Evolutionary conservation across 1,140 invertebrate species (phyloP).

Genomic region (Coptotermes formosanus): DNA sequence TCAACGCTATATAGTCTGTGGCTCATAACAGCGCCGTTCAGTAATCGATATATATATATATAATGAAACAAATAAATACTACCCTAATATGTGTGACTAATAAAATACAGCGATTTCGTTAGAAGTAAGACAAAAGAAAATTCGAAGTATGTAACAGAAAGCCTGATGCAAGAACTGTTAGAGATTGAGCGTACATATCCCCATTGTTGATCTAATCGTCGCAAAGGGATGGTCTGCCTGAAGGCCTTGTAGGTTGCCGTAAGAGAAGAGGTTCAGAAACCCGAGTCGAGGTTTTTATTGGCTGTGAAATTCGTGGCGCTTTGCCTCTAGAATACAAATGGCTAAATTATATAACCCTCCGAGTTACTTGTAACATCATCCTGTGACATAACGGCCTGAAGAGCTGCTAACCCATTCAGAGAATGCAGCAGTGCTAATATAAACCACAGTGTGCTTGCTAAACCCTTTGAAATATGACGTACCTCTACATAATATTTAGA

Average conservation of each 20-base stretch:
- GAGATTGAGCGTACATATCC: neutral
- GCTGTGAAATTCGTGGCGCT: constrained; percentile 21
- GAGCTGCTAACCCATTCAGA: neutral
- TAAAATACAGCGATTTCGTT: too few relatives aligned
- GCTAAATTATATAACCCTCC: constrained; percentile 1
- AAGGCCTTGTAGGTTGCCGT: neutral
- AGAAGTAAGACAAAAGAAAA: too few relatives aligned
- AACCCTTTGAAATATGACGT: too few relatives aligned
- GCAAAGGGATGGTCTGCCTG: neutral
- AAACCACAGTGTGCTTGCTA: neutral
- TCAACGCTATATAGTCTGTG: too few relatives aligned
- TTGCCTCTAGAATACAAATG: constrained; percentile 14
- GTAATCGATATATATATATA: too few relatives aligned
- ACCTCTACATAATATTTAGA: too few relatives aligned
- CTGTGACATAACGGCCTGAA: neutral
- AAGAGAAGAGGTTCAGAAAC: constrained; percentile 19
- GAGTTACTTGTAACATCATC: neutral
- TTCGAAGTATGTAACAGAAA: neutral
- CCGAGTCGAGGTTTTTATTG: constrained; percentile 23
- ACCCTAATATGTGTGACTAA: too few relatives aligned
- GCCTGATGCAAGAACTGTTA: too few relatives aligned
- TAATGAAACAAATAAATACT: too few relatives aligned
- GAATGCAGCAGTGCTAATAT: neutral
- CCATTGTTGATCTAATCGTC: neutral
- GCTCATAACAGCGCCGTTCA: too few relatives aligned